Evolutionary conservation across 2,113 vertebrate species (phyloP).

Genomic region (Anas platyrhynchos): DNA sequence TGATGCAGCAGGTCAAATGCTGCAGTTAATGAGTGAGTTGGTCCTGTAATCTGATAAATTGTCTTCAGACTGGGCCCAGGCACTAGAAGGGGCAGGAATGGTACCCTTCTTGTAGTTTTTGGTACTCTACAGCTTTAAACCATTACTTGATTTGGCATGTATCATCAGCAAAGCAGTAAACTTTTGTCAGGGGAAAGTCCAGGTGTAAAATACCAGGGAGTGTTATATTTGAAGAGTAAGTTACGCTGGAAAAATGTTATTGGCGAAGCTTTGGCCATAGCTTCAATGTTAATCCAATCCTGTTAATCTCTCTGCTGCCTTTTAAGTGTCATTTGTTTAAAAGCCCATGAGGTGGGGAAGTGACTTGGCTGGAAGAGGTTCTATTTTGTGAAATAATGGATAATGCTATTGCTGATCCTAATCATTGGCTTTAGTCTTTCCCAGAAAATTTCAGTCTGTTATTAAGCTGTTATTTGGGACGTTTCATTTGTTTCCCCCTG

Average conservation of each 20-base stretch:
- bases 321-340: neutral
- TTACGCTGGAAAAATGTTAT: neutral
- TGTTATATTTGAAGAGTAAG: neutral
- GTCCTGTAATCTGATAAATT: neutral
- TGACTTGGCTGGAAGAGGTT: neutral
- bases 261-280: neutral
- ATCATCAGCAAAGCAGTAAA: neutral
- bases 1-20: neutral
- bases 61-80: neutral
- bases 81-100: neutral
- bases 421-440: constrained; percentile 5
- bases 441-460: constrained; percentile 17
- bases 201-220: neutral
- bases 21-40: neutral
- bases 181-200: neutral
- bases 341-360: neutral
- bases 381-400: neutral
- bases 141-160: neutral
- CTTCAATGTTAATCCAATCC: neutral
- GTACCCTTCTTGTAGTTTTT: neutral
- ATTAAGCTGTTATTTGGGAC: neutral
- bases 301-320: neutral
- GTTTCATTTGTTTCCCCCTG: neutral
- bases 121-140: neutral
- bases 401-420: neutral